phyloP scores from a whole-genome alignment of 1,140 invertebrate genomes.

The Orchesella cincta region DNA sequence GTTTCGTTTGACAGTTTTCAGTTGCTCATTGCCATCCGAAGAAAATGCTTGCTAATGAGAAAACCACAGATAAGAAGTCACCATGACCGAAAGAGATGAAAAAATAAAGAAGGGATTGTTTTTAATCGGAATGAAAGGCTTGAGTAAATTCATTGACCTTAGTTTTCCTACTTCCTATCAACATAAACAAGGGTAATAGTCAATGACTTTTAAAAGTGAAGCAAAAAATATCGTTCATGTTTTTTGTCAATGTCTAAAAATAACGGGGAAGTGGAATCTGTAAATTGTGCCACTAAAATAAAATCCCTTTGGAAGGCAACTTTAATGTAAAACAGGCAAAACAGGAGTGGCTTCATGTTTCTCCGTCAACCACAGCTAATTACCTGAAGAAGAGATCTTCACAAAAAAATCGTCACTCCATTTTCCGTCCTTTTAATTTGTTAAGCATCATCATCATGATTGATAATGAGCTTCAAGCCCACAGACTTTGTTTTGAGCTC shows the following conservation, averaged over 20 bases:
- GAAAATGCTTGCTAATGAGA: no score
- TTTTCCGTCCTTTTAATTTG: not conserved
- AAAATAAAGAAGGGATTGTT: no score
- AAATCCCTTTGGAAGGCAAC: not conserved
- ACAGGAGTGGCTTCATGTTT: not conserved
- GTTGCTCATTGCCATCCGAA: no score
- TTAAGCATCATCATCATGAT: not conserved
- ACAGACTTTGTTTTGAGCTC: no score
- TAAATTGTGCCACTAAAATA: not conserved
- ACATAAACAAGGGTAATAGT: not conserved
- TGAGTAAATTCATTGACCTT: no score
- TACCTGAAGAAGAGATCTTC: not conserved
- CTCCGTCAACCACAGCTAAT: constrained; percentile 1
- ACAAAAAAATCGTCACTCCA: not conserved
- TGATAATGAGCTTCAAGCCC: no score
- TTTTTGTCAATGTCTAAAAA: not conserved
- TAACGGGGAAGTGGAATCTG: not conserved
- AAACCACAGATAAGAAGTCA: no score
- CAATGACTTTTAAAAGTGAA: not conserved
- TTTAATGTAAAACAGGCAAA: not conserved
- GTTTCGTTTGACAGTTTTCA: no score
- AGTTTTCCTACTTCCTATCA: no score
- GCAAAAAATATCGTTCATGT: not conserved
- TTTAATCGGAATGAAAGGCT: no score
- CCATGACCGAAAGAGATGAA: no score